Evolutionary conservation across 1,140 invertebrate species (phyloP), one percentile per base, ranked within the genome.

Genomic region (Matsumurasca onukii): DNA sequence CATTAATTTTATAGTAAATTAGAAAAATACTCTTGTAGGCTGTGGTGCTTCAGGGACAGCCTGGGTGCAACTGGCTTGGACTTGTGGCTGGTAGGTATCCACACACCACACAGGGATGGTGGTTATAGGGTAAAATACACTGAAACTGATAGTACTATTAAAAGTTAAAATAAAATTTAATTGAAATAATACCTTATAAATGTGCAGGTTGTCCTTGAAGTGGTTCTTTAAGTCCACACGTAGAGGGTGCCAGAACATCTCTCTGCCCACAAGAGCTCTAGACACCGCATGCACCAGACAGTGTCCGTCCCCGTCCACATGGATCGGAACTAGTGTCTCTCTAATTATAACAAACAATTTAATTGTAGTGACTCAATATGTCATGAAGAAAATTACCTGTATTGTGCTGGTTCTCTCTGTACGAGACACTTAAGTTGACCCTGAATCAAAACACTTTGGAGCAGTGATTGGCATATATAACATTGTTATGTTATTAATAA

Each of bases 281-380:
- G 82, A 83, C 5, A 84, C 74, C 3, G 82, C 82, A 79, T 84
- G 82, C 2, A 84, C 82, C 20, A 84, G 71, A 69, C 82, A 84
- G 69, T 84, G 82, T 3, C 82, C 82, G 76, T 84, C 82, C 1
- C 82, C 82, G 73, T 84, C 82, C 17, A 80, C 79, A 75, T 84
- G 81, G 25, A 84, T 78, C 0, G 82, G 81, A 24, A 84, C 73
- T n/a, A 84, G 72, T 2, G 76, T 52, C 61, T 79, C 78, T 67
- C 81, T 78, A 70, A 67, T 34, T 52, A 65, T 20, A 17, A 55
- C 24, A 9, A 67, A 39, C 24, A 34, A 39, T 25, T 1, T 39
- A 1, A 34, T 29, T 3, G 59, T 2, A n/a, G 31, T n/a, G n/a
- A n/a, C n/a, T n/a, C n/a, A 15, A 27, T 22, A 57, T 12, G 2